Evolutionary conservation across 2,888 invertebrate genomes (phyloP), one percentile per base, ranked within the genome.

Genomic region (Steinernema hermaphroditum): DNA sequence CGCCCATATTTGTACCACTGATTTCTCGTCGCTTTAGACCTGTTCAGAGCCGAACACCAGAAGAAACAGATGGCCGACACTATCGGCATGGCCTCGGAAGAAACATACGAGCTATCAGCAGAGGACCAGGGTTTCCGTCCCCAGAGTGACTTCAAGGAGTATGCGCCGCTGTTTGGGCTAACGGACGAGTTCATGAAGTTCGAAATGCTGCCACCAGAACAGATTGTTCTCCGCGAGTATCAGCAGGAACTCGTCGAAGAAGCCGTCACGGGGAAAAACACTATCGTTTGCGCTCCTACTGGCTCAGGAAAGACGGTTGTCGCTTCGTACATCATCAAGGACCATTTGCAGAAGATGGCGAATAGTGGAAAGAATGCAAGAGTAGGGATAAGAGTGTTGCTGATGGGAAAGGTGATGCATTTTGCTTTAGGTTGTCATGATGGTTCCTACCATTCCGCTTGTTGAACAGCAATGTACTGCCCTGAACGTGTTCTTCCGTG

Each of bases 261-360:
- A 14, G 82, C 82, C 12, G 37, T 76, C 1, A 43, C 71, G 0
- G 82, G 79, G 0, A 46, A 77, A 44, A 88, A 88, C 76, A 82
- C 83, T 14, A 84, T 88, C 41, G 82, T 88, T 16, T 80, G 83
- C 69, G 87, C 88, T 24, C 88, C 88, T n/a, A 88, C 88, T 9
- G 87, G 87, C 14, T 83, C 86, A 19, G 88, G 88, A 50, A 88
- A 88, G 77, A 88, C 88, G 0, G 79, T 86, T 43, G 87, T 88
- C 12, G 87, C 87, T 9, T 79, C 86, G n/a, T 80, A 82, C 68
- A 85, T 88, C 16, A 83, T 87, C 32, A 81, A 82, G 76, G 78
- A 84, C 24, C 85, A 85, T 74, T 75, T 85, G 44, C 74, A 76
- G 29, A 22, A 62, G 16, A 44, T 68, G 37, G 34, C 50, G 50